These are phyloP conservation scores for Nannospalax galili DNA, from an alignment of 2,113 vertebrate genomes.

Conservation along the genomic window DNA sequence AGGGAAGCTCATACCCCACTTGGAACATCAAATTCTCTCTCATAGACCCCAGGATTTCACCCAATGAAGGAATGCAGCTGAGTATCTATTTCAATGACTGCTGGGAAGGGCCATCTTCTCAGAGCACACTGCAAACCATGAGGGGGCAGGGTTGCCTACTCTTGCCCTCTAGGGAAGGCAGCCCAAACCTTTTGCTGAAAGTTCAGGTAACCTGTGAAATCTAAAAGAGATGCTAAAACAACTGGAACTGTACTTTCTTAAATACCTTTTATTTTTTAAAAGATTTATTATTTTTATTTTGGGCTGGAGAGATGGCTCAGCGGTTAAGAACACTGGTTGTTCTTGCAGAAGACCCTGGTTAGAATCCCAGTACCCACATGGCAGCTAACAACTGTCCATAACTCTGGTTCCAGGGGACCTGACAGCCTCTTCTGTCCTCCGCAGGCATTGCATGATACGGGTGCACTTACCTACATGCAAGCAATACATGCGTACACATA, in stretches of 20 bases:
- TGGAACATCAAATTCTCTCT: background rate
- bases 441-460: no score
- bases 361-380: no score
- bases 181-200: background rate
- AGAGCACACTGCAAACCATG: background rate
- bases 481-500: no score
- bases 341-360: no score
- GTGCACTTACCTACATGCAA: no score
- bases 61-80: background rate
- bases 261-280: background rate
- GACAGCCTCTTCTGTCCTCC: no score
- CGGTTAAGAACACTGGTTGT: no score
- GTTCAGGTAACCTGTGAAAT: background rate
- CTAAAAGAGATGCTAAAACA: slow-evolving; percentile 11
- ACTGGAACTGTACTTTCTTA: background rate
- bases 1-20: background rate
- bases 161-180: background rate
- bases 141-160: slow-evolving; percentile 8
- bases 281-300: no score
- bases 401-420: no score
- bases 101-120: background rate
- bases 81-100: rapidly evolving
- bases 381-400: no score
- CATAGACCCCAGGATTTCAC: background rate
- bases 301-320: no score